Base-by-base conservation (phyloP, 1,140 invertebrate genomes). In the Drosophila repleta region DNA sequence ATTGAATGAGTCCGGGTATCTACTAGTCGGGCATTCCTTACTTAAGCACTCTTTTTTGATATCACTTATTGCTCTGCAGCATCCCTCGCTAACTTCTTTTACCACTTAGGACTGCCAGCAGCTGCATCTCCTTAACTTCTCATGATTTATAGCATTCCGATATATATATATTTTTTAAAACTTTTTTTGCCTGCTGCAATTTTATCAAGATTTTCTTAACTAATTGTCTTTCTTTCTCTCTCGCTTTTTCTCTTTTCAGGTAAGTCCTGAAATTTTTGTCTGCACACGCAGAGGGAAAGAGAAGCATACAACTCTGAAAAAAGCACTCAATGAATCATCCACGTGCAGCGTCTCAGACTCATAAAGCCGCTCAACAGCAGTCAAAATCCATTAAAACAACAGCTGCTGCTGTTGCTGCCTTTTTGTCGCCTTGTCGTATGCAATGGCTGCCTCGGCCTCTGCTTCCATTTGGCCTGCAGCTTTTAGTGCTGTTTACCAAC, bases 211-310 rank as follows among this genome's bases (percentile, higher is more conserved):
- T 71, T 55, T 35, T 26, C n/a, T 51, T 37, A 15, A 58, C 58
- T 74, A 69, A 74, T 74, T 74, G 18, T 37, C 10, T 48, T 67
- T 43, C 24, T 35, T 53, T 0, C 8, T 75, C 24, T 76, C 69
- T 75, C 24, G 73, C 69, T 58, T 58, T 76, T 13, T 75, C 24
- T 76, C 74, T 52, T 76, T 76, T 20, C 41, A 76, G 74, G 74
- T 76, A 76, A 76, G 74, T 69, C 53, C 35, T 13, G 18, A 45
- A 64, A 70, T 64, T 70, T 46, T 70, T 46, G 46, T 24, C 29
- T 48, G 24, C 18, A 15, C n/a, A 18, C 20, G 39, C 24, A 20
- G 11, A 51, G 2, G 29, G 35, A 55, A 21, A 37, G 60, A 67
- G 45, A 43, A 10, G 35, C 39, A 29, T 55, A 48, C 15, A 60